A percentile compares a stretch with the other conserved stretches of the same genome.
Conservation (phyloP, 2,797 vertebrate genomes). For the Poeciliopsis gracilis region DNA sequence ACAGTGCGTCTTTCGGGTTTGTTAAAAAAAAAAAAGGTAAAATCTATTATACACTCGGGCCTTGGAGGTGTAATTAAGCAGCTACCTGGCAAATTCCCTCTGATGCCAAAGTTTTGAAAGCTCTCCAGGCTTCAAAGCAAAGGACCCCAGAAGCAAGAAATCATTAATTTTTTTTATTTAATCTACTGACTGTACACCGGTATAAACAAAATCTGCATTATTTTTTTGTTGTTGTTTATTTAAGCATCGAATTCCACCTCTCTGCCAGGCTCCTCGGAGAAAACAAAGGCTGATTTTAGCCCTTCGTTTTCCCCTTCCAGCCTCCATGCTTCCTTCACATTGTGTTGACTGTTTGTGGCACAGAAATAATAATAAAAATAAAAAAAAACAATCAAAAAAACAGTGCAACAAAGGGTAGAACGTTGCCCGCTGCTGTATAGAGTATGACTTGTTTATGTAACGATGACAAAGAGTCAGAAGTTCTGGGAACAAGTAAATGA, state of each 20-base stretch:
- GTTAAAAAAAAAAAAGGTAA: slow-evolving; percentile 42
- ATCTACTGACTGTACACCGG: slow-evolving; percentile 62
- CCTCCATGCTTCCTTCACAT: slow-evolving; percentile 22
- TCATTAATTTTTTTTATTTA: slow-evolving; percentile 63
- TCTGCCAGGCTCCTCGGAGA: slow-evolving; percentile 53
- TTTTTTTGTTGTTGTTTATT: slow-evolving; percentile 12
- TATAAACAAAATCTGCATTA: slow-evolving; percentile 67
- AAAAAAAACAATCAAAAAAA: background rate
- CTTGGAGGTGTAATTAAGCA: slow-evolving; percentile 70
- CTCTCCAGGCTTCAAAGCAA: slow-evolving; percentile 57
- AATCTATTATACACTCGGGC: slow-evolving; percentile 48
- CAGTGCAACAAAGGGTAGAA: slow-evolving; percentile 40
- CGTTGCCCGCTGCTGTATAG: slow-evolving; percentile 50
- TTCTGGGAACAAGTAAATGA: slow-evolving; percentile 18
- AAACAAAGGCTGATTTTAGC: slow-evolving; percentile 67
- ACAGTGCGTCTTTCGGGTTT: slow-evolving; percentile 61
- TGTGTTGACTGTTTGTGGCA: slow-evolving; percentile 36
- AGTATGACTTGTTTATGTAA: slow-evolving; percentile 70
- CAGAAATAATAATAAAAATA: slow-evolving; percentile 21
- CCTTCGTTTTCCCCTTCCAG: slow-evolving; percentile 40
- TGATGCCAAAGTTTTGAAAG: slow-evolving; percentile 69
- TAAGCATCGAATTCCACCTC: slow-evolving; percentile 61
- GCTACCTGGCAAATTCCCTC: slow-evolving; percentile 68
- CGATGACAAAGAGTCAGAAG: slow-evolving; percentile 23
- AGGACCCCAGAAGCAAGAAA: slow-evolving; percentile 61